Conservation (phyloP, 2,888 invertebrate species). For the Scrobipalpa atriplicella region DNA sequence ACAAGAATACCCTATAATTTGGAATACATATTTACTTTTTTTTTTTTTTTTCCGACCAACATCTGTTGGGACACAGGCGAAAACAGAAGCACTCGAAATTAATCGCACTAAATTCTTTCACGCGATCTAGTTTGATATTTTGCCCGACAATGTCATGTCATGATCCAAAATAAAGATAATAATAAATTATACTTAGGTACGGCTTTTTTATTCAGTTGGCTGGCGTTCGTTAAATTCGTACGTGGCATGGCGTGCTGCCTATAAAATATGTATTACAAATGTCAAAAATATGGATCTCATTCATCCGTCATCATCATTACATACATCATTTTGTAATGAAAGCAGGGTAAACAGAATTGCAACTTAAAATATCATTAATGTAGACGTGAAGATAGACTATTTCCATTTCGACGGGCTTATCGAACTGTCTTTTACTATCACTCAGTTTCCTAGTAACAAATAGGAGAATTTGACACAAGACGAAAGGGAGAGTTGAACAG, state of each 20-base stretch:
- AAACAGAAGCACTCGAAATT: neutral
- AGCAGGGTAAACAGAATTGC: too few relatives aligned
- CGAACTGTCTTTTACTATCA: neutral
- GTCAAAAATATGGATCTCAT: too few relatives aligned
- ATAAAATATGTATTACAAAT: too few relatives aligned
- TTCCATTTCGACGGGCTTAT: neutral
- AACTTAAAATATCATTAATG: neutral
- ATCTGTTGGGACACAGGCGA: conserved; percentile 1
- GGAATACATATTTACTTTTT: conserved; percentile 8
- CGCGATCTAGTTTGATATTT: too few relatives aligned
- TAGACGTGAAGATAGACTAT: neutral
- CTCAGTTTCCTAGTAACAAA: neutral
- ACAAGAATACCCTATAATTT: conserved; percentile 18
- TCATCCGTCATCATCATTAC: too few relatives aligned
- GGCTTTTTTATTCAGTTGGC: too few relatives aligned
- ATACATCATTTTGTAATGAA: too few relatives aligned
- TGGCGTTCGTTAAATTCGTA: too few relatives aligned
- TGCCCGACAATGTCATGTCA: too few relatives aligned
- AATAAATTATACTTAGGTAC: too few relatives aligned
- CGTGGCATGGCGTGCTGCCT: too few relatives aligned
- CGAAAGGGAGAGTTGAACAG: neutral
- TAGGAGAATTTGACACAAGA: conserved; percentile 11
- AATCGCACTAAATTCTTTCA: neutral
- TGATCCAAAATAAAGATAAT: too few relatives aligned
- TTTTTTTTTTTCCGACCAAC: neutral